Base-by-base conservation (phyloP, 2,888 invertebrate genomes). In the Steromphala cineraria region DNA sequence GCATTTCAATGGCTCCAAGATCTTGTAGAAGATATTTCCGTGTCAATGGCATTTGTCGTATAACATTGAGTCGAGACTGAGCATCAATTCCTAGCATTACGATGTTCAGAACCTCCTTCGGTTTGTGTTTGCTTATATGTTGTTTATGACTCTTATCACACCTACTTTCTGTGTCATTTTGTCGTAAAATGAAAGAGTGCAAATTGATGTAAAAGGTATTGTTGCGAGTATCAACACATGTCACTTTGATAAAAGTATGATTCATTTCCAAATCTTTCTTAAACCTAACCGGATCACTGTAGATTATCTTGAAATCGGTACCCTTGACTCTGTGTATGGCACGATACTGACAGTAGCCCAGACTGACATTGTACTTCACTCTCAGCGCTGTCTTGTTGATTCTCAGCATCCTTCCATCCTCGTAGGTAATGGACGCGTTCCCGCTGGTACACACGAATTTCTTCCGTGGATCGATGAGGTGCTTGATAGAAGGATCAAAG, bases 31-130 rank as follows among this genome's bases (percentile, higher is more conserved):
- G 94, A 86, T 94, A 95, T 1, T 94, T 92, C 10, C 89, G 87
- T 84, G 86, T 97, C 89, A 94, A 95, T 0, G 96, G 96, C 96
- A 98, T 96, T 88, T 96, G 96, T 75, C 98, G 95, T 84, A 96
- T 95, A 87, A 97, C 96, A 93, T 97, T 97, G 84, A 97, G 94
- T 87, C 97, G 95, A 0, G 98, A 98, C 36, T 98, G 95, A 17
- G 97, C 96, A 92, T 98, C 98, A 56, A 97, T 94, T n/a, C 98
- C 98, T 84, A 98, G 93, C 17, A 98, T 94, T 83, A 98, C 94
- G 0, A 98, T 95, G 86, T 96, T 97, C 81, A 81, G 15, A 46
- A 36, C 31, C n/a, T 74, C 74, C 19, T 21, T 13, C 3, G 74
- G 74, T 75, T 28, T 78, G 74, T 19, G 53, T 21, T 8, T 56